Base-by-base conservation (phyloP, 2,888 invertebrate genomes). In the Zeuzera pyrina region DNA sequence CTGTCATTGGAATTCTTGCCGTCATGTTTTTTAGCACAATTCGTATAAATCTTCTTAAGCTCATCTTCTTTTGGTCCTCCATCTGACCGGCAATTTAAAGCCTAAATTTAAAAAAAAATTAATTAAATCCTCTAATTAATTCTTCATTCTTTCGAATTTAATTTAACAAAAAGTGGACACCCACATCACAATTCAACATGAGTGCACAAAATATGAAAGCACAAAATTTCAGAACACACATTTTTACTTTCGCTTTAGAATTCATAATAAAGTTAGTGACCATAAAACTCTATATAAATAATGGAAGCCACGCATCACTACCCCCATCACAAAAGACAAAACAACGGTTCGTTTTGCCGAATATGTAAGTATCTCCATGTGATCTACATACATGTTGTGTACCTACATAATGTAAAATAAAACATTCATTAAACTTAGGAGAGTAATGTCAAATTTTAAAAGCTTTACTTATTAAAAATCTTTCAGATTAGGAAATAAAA, bases 51-150 rank as follows among this genome's bases (percentile, higher is more conserved):
- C 29, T 72, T 81, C 41, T 86, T 87, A 2, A 88, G 59, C 32
- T 88, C 86, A 11, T 84, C 78, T 43, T 87, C 86, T 35, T 83
- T 78, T n/a, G 84, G 79, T 13, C 87, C 86, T 33, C 86, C 86
- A 28, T 85, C 85, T 1, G 86, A 77, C 7, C 85, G 85, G 45
- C 90, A 89, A 49, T 78, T 87, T 12, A 89, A 49, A 5, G 83
- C 72, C 86, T 87, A 19, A 12, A 12, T 10, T 10, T 5, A 12
- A 3, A 11, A 25, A 12, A 25, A 25, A 12, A 12, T 12, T 23
- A 23, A 23, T 10, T 23, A 23, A 19, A 19, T 19, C 19, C 5
- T 7, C 19, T 29, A 12, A 12, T 4, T 28, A 12, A 2, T 13
- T 32, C 12, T 10, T 27, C 11, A 28, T 26, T 46, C 21, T 3